Base-by-base conservation (phyloP, 1,140 invertebrate genomes). In the Neodiprion lecontei region DNA sequence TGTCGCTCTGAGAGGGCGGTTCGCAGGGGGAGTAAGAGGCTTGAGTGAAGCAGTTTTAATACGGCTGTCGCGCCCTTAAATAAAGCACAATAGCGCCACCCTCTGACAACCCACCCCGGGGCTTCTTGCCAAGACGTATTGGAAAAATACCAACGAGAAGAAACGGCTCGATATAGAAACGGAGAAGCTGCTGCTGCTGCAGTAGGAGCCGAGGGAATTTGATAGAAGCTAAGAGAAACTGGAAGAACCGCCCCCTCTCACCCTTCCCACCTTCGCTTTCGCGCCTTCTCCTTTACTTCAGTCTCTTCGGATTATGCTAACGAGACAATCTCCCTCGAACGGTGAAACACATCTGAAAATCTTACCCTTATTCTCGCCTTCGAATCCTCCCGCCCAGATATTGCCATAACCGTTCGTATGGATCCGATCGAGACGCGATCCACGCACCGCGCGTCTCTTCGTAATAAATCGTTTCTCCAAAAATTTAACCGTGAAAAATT, bases 251-350 rank as follows among this genome's bases (percentile, higher is more conserved):
- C 5, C 5, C 28, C 28, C 28, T 40, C 28, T 17, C 4, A 5
- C 53, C n/a, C 53, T 61, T 61, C 53, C n/a, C 53, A 12, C 28
- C 28, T 40, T 40, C 28, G 28, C 28, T 40, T 40, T 40, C 28
- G 28, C 28, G 28, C 28, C 28, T 40, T 61, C 53, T 61, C n/a
- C 53, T 7, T 40, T 40, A 40, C 8, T 61, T 61, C 78, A 79
- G 76, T 78, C 77, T 79, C 80, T 83, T 74, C 75, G 80, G 80
- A 86, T 84, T 85, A 83, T 85, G 84, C 79, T 86, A 86, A 86
- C 82, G 81, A 85, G 81, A 79, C 79, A 79, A 84, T 78, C 80
- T 75, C 77, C 70, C 67, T 53, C 77, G 80, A 77, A 76, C 72
- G 73, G 67, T 73, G 53, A 72, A 74, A 72, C 75, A 74, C 76